Percentiles rank a stretch among this genome's conserved stretches.
These are phyloP conservation scores for Chelon auratus DNA, from an alignment of 2,797 vertebrate species.

Conservation along the genomic window DNA sequence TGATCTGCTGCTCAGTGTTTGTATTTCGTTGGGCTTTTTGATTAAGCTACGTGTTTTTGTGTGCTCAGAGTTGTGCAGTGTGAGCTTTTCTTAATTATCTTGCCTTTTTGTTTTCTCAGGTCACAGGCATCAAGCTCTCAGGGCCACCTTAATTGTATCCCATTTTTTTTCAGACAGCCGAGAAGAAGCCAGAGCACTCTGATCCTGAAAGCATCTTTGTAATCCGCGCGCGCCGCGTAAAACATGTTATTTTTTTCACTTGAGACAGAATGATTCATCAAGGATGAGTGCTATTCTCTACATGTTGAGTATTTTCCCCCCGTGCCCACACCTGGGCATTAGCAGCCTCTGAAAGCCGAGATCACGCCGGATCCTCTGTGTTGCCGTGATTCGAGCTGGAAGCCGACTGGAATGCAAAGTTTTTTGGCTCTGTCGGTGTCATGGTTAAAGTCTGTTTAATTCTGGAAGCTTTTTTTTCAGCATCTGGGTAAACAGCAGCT, in stretches of 20 bases:
- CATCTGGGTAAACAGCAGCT: background rate
- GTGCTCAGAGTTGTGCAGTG: background rate
- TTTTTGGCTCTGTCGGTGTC: slow-evolving; percentile 10
- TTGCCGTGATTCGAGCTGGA: slow-evolving; percentile 18
- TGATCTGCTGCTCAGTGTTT: background rate
- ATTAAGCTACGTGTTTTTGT: background rate
- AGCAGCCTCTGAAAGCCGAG: slow-evolving; percentile 32
- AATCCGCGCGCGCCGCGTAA: slow-evolving; percentile 9
- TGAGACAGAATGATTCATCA: slow-evolving; percentile 49
- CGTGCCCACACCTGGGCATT: slow-evolving; percentile 15
- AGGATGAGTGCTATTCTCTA: slow-evolving; percentile 28
- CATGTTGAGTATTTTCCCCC: slow-evolving; percentile 18
- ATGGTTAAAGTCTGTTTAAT: slow-evolving; percentile 17
- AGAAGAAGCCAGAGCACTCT: background rate
- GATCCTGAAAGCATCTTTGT: slow-evolving; percentile 18
- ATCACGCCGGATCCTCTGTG: slow-evolving; percentile 24
- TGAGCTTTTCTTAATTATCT: no score
- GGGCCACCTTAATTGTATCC: background rate
- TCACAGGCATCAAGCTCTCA: background rate
- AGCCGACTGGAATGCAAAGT: slow-evolving; percentile 29
- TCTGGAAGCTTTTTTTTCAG: background rate
- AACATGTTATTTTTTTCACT: slow-evolving; percentile 25
- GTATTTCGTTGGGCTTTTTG: background rate
- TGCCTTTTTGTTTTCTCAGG: background rate
- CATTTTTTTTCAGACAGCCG: background rate